These are phyloP conservation scores for Clarias magur DNA, from an alignment of 2,113 vertebrate species.

Conservation along the genomic window DNA sequence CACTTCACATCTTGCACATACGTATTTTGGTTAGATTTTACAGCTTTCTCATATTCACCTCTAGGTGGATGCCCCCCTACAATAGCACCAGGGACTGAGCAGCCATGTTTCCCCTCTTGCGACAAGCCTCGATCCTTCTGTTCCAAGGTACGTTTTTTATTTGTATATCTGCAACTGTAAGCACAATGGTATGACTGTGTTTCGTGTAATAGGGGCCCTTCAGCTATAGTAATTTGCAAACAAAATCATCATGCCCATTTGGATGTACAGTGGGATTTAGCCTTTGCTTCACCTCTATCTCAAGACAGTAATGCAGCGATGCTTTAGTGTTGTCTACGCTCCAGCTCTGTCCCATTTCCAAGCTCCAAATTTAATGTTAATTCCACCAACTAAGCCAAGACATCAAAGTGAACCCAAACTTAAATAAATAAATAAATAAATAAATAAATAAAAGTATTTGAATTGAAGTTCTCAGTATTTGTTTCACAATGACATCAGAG, in stretches of 20 bases:
- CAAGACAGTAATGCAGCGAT: too few species aligned
- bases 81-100: conserved; percentile 80
- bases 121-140: conserved; percentile 87
- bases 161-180: background rate
- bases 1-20: background rate
- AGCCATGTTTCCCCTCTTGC: conserved; percentile 89
- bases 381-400: too few species aligned
- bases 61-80: conserved; percentile 88
- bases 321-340: too few species aligned
- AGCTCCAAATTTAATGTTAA: too few species aligned
- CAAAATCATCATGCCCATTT: background rate
- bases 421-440: too few species aligned
- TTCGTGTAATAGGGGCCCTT: background rate
- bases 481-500: too few species aligned
- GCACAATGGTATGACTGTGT: background rate
- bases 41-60: conserved; percentile 37
- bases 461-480: too few species aligned
- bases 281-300: too few species aligned
- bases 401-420: too few species aligned
- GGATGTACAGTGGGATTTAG: background rate
- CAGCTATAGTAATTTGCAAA: background rate
- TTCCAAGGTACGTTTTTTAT: conserved; percentile 80
- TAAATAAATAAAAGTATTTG: too few species aligned
- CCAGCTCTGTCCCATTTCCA: background rate
- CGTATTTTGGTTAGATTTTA: background rate